Percentiles rank a stretch among this genome's conserved stretches.
These are phyloP conservation scores for Tridacna crocea DNA, from an alignment of 2,888 invertebrate species.

Conservation along the genomic window DNA sequence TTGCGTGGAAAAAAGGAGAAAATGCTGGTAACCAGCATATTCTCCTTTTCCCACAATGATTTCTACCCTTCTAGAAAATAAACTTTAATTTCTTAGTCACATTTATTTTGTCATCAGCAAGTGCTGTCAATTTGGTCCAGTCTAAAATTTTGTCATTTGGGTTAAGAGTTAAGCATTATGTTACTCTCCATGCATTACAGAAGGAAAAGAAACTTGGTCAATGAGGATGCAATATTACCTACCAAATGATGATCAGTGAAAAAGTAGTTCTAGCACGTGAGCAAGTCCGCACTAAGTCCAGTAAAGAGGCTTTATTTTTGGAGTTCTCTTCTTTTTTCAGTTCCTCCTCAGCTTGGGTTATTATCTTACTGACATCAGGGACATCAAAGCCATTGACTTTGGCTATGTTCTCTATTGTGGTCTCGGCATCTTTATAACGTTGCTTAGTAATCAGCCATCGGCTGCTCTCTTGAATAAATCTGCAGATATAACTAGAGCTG, in stretches of 20 bases:
- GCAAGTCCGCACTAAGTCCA: conserved; percentile 44
- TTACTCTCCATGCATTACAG: too few relatives aligned
- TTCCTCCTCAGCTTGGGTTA: conserved; percentile 25
- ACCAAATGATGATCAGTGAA: conserved; percentile 50
- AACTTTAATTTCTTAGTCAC: too few relatives aligned
- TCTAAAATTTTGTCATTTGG: too few relatives aligned
- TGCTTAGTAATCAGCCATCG: conserved; percentile 62
- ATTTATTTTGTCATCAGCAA: too few relatives aligned
- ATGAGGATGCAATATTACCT: not conserved
- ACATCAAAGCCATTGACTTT: conserved; percentile 46
- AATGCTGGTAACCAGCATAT: too few relatives aligned
- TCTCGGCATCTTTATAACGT: conserved; percentile 47
- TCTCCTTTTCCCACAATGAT: too few relatives aligned
- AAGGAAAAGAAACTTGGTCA: too few relatives aligned
- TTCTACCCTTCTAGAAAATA: too few relatives aligned
- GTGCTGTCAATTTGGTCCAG: too few relatives aligned
- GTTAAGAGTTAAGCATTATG: too few relatives aligned
- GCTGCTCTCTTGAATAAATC: conserved; percentile 63
- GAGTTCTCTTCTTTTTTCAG: conserved; percentile 10
- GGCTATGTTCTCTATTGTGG: conserved; percentile 51
- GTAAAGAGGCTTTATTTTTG: conserved; percentile 23
- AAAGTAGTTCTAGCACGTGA: conserved; percentile 31
- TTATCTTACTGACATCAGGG: conserved; percentile 41
- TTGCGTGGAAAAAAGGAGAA: too few relatives aligned
- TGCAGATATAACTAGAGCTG: not conserved